Percentiles rank a stretch among this genome's conserved stretches.
Evolutionary conservation across 2,113 vertebrate species (phyloP).

Genomic region (Oncorhynchus mykiss): DNA sequence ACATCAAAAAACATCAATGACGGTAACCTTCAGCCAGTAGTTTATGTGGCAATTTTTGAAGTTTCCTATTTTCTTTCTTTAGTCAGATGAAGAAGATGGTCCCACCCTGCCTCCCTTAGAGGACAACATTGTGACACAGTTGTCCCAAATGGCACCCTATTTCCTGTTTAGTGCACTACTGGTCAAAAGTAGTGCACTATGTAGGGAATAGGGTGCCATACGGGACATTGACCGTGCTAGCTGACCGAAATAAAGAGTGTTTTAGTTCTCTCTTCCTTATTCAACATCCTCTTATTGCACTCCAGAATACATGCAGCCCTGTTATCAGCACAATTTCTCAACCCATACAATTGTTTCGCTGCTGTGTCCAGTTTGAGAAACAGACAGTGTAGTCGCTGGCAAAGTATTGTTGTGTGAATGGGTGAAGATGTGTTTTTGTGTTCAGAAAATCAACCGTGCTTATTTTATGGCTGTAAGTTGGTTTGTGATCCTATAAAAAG

Average conservation of each 20-base stretch:
- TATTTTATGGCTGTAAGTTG: no score
- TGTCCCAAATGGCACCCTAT: constrained; percentile 1
- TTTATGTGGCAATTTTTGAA: constrained; percentile 6
- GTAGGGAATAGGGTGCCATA: no score
- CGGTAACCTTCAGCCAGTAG: background rate
- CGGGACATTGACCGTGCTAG: background rate
- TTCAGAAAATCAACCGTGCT: background rate
- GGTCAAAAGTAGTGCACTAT: no score
- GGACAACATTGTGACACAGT: constrained; percentile 60
- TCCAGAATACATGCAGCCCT: constrained; percentile 1
- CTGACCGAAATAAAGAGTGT: constrained; percentile 63
- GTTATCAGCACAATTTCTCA: background rate
- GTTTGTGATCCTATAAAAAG: no score
- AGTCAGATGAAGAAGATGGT: constrained; percentile 13
- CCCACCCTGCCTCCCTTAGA: constrained; percentile 27
- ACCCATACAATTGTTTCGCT: constrained; percentile 19
- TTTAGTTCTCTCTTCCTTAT: constrained; percentile 67
- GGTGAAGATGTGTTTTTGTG: background rate
- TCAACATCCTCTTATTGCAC: constrained; percentile 71
- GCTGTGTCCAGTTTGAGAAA: constrained; percentile 17
- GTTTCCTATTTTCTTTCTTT: constrained; percentile 28
- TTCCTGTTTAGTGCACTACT: no score
- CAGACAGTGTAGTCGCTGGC: background rate
- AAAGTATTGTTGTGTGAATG: background rate
- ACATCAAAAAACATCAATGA: background rate